Conservation (phyloP, 2,113 vertebrate genomes). For the Archilochus colubris region DNA sequence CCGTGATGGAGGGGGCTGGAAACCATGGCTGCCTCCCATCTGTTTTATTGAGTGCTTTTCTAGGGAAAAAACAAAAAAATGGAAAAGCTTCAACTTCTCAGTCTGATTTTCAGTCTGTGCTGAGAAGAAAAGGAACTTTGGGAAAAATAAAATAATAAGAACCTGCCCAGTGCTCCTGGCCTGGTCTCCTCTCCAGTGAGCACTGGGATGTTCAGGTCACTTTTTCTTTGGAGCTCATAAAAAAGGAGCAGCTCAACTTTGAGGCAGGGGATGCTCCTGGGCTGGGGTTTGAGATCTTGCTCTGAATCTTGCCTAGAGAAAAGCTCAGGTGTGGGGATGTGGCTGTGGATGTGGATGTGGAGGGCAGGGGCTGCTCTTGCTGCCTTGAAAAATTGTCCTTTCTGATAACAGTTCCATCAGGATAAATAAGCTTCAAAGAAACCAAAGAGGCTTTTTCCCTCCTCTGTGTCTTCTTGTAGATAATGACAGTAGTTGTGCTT, state of each 20-base stretch:
- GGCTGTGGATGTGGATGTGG: background rate
- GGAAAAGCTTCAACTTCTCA: background rate
- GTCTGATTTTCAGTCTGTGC: background rate
- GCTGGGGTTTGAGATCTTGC: background rate
- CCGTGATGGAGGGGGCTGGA: background rate
- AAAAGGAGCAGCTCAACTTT: background rate
- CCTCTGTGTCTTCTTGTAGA: background rate
- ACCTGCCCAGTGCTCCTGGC: background rate
- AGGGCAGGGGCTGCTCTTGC: background rate
- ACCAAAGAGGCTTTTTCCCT: background rate
- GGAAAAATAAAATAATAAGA: background rate
- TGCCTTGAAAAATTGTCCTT: background rate
- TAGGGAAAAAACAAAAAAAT: background rate
- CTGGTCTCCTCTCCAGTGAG: background rate
- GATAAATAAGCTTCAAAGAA: background rate
- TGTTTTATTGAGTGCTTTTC: accelerated
- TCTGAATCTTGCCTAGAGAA: background rate
- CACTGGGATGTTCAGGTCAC: background rate
- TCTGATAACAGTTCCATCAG: background rate
- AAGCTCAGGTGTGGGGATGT: background rate
- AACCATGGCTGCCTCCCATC: background rate
- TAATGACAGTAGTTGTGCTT: background rate
- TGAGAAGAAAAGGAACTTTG: background rate
- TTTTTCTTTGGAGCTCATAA: background rate
- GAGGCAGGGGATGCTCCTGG: background rate